These are phyloP conservation scores for Macrobrachium rosenbergii DNA, from an alignment of 1,140 invertebrate genomes.

Conservation along the genomic window DNA sequence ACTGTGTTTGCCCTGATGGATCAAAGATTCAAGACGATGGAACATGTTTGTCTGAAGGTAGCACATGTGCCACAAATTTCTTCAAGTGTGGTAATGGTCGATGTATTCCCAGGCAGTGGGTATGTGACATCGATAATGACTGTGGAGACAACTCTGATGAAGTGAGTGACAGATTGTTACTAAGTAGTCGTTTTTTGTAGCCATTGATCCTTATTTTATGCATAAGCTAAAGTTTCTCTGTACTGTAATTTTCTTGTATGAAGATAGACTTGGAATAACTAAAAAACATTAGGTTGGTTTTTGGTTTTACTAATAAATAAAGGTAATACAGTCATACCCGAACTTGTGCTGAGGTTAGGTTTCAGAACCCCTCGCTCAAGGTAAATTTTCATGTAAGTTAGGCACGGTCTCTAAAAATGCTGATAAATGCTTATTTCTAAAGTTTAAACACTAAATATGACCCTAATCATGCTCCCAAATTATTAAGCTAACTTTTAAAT, in stretches of 20 bases:
- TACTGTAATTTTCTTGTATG: neutral
- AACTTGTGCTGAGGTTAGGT: too few species aligned
- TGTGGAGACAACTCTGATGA: constrained; percentile 81
- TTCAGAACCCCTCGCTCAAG: too few species aligned
- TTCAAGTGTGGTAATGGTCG: constrained; percentile 77
- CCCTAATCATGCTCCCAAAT: too few species aligned
- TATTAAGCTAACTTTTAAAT: too few species aligned
- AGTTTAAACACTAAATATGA: too few species aligned
- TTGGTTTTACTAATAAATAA: too few species aligned
- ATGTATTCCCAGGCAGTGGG: constrained; percentile 77
- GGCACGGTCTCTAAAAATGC: too few species aligned
- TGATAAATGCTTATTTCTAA: too few species aligned
- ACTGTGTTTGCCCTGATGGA: constrained; percentile 53
- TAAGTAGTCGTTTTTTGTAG: neutral
- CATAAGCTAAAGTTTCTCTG: neutral
- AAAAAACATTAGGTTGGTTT: too few species aligned
- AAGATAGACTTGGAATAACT: too few species aligned
- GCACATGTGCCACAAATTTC: constrained; percentile 76
- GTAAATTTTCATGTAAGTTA: too few species aligned
- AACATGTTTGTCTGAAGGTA: constrained; percentile 27
- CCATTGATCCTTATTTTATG: neutral
- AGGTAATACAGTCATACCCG: too few species aligned
- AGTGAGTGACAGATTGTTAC: constrained; percentile 67
- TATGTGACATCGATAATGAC: constrained; percentile 76
- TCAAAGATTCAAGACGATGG: constrained; percentile 19